These are phyloP conservation scores for Cyphomyrus discorhynchus DNA, from an alignment of 2,113 vertebrate genomes.

Conservation along the genomic window DNA sequence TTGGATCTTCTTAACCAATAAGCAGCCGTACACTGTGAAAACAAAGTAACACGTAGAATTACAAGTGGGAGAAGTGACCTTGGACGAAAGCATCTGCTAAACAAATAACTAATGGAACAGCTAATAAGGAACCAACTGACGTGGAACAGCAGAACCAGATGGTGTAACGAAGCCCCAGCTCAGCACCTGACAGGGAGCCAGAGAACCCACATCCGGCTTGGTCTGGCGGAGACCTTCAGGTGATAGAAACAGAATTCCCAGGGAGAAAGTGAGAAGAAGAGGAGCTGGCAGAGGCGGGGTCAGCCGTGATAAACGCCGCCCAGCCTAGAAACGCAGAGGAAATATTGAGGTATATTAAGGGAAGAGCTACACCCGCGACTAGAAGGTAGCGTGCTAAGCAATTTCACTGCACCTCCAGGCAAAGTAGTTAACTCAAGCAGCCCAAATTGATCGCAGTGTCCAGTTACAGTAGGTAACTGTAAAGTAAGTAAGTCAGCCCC, in stretches of 20 bases:
- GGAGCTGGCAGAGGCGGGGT: neutral
- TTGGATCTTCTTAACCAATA: neutral
- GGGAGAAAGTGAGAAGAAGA: neutral
- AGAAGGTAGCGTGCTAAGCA: neutral
- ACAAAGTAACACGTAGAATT: neutral
- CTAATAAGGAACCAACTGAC: neutral
- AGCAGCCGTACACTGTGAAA: neutral
- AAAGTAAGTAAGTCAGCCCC: neutral
- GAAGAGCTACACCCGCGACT: neutral
- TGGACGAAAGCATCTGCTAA: neutral
- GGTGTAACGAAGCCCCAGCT: neutral
- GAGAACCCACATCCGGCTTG: neutral
- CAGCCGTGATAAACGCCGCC: neutral
- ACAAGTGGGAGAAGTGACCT: slow-evolving; percentile 1
- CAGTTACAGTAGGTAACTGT: neutral
- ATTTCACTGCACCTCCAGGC: neutral
- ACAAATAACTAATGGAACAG: neutral
- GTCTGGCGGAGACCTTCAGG: neutral
- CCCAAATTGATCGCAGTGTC: neutral
- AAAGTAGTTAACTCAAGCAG: neutral
- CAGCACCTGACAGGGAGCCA: neutral
- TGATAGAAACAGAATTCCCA: neutral
- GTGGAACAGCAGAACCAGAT: neutral
- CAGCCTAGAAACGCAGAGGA: neutral
- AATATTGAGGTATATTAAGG: neutral